These are phyloP conservation scores for Pycnomerus fuliginosus DNA, from an alignment of 2,888 invertebrate genomes.

Conservation along the genomic window DNA sequence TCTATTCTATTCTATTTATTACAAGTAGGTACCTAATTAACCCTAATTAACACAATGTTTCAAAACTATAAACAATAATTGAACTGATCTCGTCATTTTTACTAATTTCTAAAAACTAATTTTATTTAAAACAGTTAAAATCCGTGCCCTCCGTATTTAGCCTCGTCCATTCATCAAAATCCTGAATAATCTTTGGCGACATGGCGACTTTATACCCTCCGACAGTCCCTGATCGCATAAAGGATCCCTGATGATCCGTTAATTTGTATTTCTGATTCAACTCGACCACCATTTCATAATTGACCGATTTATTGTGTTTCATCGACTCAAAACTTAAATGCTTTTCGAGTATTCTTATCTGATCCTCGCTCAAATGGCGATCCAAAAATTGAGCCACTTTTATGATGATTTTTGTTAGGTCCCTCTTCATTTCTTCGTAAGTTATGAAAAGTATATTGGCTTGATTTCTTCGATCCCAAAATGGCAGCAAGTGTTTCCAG, in stretches of 20 bases:
- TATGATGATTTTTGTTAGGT: constrained; percentile 35
- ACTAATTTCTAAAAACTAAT: too few relatives aligned
- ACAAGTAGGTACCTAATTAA: too few relatives aligned
- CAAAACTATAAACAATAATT: too few relatives aligned
- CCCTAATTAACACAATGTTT: too few relatives aligned
- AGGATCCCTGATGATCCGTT: constrained; percentile 25
- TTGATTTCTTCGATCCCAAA: constrained; percentile 39
- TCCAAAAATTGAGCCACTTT: constrained; percentile 38
- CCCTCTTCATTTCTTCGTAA: constrained; percentile 43
- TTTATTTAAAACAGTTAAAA: too few relatives aligned
- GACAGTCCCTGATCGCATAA: constrained; percentile 8
- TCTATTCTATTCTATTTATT: too few relatives aligned
- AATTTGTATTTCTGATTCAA: constrained; percentile 47
- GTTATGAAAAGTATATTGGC: constrained; percentile 42
- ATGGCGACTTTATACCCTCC: constrained; percentile 6
- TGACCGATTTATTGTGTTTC: constrained; percentile 60
- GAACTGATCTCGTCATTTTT: too few relatives aligned
- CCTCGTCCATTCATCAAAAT: constrained; percentile 7
- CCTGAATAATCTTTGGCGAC: constrained; percentile 3
- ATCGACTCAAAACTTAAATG: constrained; percentile 51
- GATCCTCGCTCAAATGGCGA: constrained; percentile 32
- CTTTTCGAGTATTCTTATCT: constrained; percentile 31
- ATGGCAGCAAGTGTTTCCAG: constrained; percentile 43
- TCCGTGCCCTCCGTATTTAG: neutral
- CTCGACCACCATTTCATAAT: constrained; percentile 52